These are phyloP conservation scores for Stenotaenia linearis DNA, from an alignment of 2,888 invertebrate genomes.

Conservation along the genomic window DNA sequence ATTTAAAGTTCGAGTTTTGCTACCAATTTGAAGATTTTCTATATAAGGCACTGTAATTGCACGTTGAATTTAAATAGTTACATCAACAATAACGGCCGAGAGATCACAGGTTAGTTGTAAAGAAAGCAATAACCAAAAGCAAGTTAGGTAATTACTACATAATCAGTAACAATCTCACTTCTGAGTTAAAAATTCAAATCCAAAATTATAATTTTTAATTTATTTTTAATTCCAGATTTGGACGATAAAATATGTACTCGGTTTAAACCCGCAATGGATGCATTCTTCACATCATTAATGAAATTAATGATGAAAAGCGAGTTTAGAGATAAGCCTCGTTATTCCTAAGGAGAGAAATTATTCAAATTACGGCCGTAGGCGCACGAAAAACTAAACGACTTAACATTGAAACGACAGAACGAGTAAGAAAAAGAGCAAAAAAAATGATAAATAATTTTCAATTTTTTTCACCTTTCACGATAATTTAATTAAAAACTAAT, in stretches of 20 bases:
- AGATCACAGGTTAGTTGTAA: not conserved
- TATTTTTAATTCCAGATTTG: not conserved
- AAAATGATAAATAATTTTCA: not conserved
- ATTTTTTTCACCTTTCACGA: not conserved
- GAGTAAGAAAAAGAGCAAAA: not conserved
- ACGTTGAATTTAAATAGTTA: too few species aligned
- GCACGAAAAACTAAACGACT: not conserved
- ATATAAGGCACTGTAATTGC: too few species aligned
- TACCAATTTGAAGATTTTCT: not conserved
- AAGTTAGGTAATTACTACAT: not conserved
- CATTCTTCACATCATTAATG: slow-evolving; percentile 22
- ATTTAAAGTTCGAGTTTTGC: not conserved
- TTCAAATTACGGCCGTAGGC: not conserved
- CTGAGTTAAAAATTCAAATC: too few species aligned
- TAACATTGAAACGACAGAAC: not conserved
- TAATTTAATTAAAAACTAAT: slow-evolving; percentile 16
- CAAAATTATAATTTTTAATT: not conserved
- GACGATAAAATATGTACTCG: not conserved
- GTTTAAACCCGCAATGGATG: not conserved
- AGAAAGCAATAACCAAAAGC: not conserved
- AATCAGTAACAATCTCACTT: not conserved
- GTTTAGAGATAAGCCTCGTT: slow-evolving; percentile 10
- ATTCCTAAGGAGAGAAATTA: not conserved
- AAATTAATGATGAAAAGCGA: slow-evolving; percentile 21
- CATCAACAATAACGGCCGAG: not conserved